Evolutionary conservation across 1,140 invertebrate species (phyloP), one percentile per base, ranked within the genome.

Genomic region (Myzus persicae): DNA sequence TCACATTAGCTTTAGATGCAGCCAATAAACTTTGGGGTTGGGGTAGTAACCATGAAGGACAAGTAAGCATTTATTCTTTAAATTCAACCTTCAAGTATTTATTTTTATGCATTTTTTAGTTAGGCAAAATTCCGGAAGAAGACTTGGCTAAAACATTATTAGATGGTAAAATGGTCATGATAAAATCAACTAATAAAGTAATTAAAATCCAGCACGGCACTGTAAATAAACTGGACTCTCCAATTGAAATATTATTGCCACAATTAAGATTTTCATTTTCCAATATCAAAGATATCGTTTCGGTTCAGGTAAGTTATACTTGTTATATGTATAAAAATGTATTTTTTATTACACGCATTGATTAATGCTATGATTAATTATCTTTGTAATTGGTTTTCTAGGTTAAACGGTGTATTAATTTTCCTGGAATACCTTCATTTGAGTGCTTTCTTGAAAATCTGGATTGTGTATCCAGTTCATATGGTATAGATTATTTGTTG

Each of bases 1-100:
- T 96, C 94, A 97, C 97, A n/a, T 95, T 97, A 94, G 96, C 96
- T 3, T 95, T 97, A 90, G 96, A 97, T 94, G 94, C 95, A 87
- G 95, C 95, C 91, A 95, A 96, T 42, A 95, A 96, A 94, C 94
- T 97, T 22, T 96, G 96, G 95, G 96, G 96, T 18, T 97, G 96
- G 96, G 96, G 97, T 94, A 96, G 96, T 95, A 96, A 97, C 95
- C 95, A 96, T 84, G 95, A 95, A 95, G 96, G 95, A 85, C 96
- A 97, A 95, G 96, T 96, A 95, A 92, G 51, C 91, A 46, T 93
- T 87, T 36, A 90, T 67, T 67, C 26, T 42, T n/a, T n/a, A 22
- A n/a, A 54, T 26, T 54, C 0, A 51, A 48, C 20, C 11, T 51
- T 89, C 51, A 36, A 51, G 36, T 51, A 89, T 38, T 89, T 6